phyloP scores from a whole-genome alignment of 2,888 invertebrate genomes.

The Nymphalis urticae region DNA sequence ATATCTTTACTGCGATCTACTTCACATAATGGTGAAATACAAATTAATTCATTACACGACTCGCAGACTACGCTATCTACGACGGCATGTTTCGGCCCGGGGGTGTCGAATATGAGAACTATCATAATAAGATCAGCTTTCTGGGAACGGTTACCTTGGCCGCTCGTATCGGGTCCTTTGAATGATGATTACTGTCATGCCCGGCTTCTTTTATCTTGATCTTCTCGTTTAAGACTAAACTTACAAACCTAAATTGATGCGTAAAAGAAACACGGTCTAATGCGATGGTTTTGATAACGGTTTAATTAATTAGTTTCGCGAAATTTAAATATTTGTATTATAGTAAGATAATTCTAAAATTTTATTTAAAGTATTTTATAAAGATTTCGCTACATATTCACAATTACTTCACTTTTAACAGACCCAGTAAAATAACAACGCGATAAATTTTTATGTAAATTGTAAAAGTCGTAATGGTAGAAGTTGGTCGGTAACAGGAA shows the following conservation, averaged over 20 bases:
- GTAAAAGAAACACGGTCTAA: not conserved
- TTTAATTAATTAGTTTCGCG: not conserved
- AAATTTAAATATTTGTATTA: not conserved
- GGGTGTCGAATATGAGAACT: conserved; percentile 64
- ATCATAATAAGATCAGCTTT: conserved; percentile 74
- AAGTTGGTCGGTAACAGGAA: conserved; percentile 3
- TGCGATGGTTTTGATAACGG: not conserved
- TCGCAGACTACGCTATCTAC: conserved; percentile 56
- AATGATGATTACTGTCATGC: conserved; percentile 48
- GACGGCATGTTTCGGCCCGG: conserved; percentile 63
- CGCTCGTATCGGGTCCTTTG: conserved; percentile 53
- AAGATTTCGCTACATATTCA: no score
- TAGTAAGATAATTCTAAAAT: no score
- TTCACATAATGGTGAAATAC: conserved; percentile 66
- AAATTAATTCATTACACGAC: conserved; percentile 77
- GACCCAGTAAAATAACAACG: not conserved
- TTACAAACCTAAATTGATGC: conserved; percentile 9
- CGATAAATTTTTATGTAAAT: conserved; percentile 6
- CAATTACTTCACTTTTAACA: no score
- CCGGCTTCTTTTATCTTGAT: conserved; percentile 60
- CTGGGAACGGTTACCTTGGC: conserved; percentile 63
- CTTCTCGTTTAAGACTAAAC: conserved; percentile 45
- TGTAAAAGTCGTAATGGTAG: conserved; percentile 6
- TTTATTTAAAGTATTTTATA: no score
- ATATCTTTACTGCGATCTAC: conserved; percentile 76